These are phyloP conservation scores for Blastobasis adustella DNA, from an alignment of 2,888 invertebrate genomes.

Conservation along the genomic window DNA sequence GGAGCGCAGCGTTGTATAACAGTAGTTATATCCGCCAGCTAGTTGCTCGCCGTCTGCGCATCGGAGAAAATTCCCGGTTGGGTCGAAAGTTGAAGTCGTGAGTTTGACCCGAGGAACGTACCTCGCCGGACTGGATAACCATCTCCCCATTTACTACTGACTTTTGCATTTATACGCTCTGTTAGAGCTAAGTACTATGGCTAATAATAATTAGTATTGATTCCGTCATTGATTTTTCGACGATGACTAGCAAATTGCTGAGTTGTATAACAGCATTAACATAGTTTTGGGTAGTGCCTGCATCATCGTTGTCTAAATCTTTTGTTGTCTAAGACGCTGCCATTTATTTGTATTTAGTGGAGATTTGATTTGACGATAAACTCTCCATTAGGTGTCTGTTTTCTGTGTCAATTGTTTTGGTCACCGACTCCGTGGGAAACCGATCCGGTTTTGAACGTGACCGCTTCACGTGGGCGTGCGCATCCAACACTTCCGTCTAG, in stretches of 20 bases:
- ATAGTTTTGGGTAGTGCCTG: too few relatives aligned
- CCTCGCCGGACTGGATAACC: background rate
- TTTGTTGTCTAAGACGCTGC: background rate
- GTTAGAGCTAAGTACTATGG: too few relatives aligned
- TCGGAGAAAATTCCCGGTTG: conserved; percentile 10
- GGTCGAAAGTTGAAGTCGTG: conserved; percentile 11
- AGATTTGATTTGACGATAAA: conserved; percentile 3
- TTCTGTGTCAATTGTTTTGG: conserved; percentile 5
- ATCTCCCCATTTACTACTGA: too few relatives aligned
- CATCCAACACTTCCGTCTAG: too few relatives aligned
- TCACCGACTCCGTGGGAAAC: conserved; percentile 3
- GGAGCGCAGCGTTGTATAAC: conserved; percentile 14
- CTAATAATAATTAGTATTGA: too few relatives aligned
- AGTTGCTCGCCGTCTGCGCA: conserved; percentile 4
- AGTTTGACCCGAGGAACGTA: background rate
- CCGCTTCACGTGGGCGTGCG: background rate
- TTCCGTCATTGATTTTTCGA: too few relatives aligned
- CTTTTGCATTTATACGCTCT: too few relatives aligned
- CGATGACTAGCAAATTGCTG: too few relatives aligned
- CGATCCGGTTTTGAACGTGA: conserved; percentile 7
- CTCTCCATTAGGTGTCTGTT: conserved; percentile 3
- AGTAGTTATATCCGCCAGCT: conserved; percentile 6
- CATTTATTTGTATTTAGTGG: conserved; percentile 1
- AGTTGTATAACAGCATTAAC: too few relatives aligned
- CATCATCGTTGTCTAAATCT: too few relatives aligned